Percentiles rank a stretch among this genome's conserved stretches.
Conservation (phyloP, 37 sponge, comb jelly and placozoan genomes). For the Mnemiopsis leidyi region DNA sequence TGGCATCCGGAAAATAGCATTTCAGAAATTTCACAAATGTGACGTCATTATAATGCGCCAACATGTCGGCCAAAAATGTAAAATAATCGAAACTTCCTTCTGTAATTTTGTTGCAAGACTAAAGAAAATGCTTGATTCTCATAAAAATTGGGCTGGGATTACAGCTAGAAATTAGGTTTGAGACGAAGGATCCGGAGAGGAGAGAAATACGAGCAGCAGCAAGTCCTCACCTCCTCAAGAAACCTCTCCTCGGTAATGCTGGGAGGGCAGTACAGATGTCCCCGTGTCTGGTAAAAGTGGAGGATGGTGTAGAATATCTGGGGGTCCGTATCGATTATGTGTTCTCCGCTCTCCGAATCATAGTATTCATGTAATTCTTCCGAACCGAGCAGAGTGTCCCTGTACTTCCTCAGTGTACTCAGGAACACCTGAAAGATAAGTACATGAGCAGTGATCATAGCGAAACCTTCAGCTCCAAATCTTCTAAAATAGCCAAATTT, state of each 20-base stretch:
- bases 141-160: too few species aligned
- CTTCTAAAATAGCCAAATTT: too few species aligned
- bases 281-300: slow-evolving; percentile 52
- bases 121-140: not conserved
- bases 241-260: slow-evolving; percentile 30
- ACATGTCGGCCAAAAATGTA: not conserved
- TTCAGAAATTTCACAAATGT: not conserved
- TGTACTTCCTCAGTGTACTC: not conserved
- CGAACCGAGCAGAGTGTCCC: slow-evolving; percentile 52
- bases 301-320: slow-evolving; percentile 64
- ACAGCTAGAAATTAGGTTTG: too few species aligned
- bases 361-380: slow-evolving; percentile 13
- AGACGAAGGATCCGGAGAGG: not conserved
- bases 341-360: not conserved
- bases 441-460: too few species aligned
- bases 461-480: too few species aligned
- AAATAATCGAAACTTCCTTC: not conserved
- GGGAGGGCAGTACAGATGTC: slow-evolving; percentile 53
- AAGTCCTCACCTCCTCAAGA: slow-evolving; percentile 9
- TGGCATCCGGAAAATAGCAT: not conserved
- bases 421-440: slow-evolving; percentile 60
- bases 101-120: not conserved
- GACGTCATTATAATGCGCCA: not conserved
- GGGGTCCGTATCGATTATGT: slow-evolving; percentile 58
- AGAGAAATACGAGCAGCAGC: not conserved